Conservation (phyloP, 1,140 invertebrate genomes). For the Drosophila elegans region DNA sequence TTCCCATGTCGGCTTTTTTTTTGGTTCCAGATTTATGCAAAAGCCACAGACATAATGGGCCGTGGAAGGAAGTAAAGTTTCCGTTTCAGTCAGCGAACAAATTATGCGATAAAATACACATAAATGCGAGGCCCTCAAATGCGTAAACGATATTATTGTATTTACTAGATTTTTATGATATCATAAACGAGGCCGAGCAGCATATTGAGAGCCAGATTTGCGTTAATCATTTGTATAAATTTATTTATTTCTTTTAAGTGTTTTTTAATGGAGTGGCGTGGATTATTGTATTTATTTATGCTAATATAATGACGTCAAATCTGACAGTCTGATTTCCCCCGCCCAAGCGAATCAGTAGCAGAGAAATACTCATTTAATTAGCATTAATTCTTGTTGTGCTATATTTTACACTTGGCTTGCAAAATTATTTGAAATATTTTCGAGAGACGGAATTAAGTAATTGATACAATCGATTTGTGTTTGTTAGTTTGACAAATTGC, state of each 20-base stretch:
- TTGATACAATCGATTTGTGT: slow-evolving; percentile 39
- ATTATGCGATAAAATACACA: slow-evolving; percentile 76
- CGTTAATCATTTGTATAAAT: slow-evolving; percentile 54
- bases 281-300: slow-evolving; percentile 68
- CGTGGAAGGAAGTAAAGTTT: slow-evolving; percentile 39
- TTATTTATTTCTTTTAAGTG: slow-evolving; percentile 51
- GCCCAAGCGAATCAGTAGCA: slow-evolving; percentile 17
- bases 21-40: slow-evolving; percentile 23
- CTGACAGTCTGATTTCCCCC: slow-evolving; percentile 30
- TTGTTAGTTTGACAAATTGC: slow-evolving; percentile 46
- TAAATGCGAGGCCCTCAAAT: slow-evolving; percentile 32
- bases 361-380: slow-evolving; percentile 38
- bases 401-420: slow-evolving; percentile 47
- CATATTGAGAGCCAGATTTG: slow-evolving; percentile 41
- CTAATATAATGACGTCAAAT: slow-evolving; percentile 77
- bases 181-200: slow-evolving; percentile 38
- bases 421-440: slow-evolving; percentile 27
- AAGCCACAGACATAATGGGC: slow-evolving; percentile 25
- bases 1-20: slow-evolving; percentile 14
- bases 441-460: not conserved
- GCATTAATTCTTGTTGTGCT: slow-evolving; percentile 37
- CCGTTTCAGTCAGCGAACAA: slow-evolving; percentile 50
- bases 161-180: slow-evolving; percentile 60
- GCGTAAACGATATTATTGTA: slow-evolving; percentile 44
- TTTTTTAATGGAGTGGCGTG: slow-evolving; percentile 64